Evolutionary conservation across 2,888 invertebrate genomes (phyloP).

Genomic region (Aricia artaxerxes): DNA sequence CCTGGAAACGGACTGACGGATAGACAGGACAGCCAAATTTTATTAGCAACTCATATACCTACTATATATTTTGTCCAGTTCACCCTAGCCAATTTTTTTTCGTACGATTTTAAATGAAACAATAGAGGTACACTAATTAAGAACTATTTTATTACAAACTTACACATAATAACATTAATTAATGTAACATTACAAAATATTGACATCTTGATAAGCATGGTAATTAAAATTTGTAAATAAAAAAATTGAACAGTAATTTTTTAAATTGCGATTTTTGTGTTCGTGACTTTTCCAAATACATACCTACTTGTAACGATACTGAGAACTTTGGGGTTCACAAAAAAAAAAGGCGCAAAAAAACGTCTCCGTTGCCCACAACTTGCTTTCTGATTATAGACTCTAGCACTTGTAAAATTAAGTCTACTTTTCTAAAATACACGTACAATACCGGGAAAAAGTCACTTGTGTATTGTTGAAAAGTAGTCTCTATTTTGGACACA

Average conservation of each 20-base stretch:
- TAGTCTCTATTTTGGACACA: neutral
- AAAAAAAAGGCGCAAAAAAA: neutral
- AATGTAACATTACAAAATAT: slow-evolving; percentile 3
- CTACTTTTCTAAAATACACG: neutral
- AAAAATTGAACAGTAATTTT: too few species aligned
- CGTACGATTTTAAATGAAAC: neutral
- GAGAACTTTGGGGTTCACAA: neutral
- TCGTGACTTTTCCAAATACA: neutral
- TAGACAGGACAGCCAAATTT: too few species aligned
- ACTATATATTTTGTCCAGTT: too few species aligned
- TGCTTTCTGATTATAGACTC: neutral
- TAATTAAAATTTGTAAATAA: too few species aligned
- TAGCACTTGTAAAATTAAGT: neutral
- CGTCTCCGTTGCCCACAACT: neutral
- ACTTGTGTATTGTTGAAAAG: neutral
- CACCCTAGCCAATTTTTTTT: neutral
- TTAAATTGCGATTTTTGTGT: too few species aligned
- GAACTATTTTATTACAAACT: slow-evolving; percentile 8
- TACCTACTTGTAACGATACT: too few species aligned
- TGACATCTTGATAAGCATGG: neutral
- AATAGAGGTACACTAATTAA: neutral
- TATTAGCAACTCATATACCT: too few species aligned
- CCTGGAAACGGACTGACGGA: too few species aligned
- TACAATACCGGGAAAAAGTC: neutral
- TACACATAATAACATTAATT: neutral